phyloP scores from a whole-genome alignment of 2,888 invertebrate genomes.

The Aporophyla lueneburgensis region DNA sequence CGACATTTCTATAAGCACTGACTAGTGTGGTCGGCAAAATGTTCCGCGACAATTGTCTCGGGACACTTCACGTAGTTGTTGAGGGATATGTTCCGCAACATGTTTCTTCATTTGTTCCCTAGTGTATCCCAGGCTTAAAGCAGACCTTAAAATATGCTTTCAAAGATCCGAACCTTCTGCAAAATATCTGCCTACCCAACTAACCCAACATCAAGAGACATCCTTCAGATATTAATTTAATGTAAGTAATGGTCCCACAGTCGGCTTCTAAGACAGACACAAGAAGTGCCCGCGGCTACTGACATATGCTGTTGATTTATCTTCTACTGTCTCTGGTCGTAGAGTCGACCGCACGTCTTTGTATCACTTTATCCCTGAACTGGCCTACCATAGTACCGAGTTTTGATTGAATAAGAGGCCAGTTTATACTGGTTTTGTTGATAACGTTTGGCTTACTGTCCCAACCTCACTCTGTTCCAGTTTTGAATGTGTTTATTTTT shows the following conservation, averaged over 20 bases:
- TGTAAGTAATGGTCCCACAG: constrained; percentile 75
- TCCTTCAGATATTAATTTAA: constrained; percentile 84
- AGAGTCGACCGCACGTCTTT: neutral
- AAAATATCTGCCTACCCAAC: neutral
- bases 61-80: too few species aligned
- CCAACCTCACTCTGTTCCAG: constrained; percentile 44
- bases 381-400: neutral
- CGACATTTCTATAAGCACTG: too few species aligned
- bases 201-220: constrained; percentile 59
- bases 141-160: too few species aligned
- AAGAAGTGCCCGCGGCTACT: constrained; percentile 73
- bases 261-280: constrained; percentile 71
- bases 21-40: too few species aligned
- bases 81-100: too few species aligned
- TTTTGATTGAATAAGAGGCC: neutral
- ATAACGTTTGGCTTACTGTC: neutral
- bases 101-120: too few species aligned
- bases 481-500: constrained; percentile 60
- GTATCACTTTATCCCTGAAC: too few species aligned
- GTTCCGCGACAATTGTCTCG: too few species aligned
- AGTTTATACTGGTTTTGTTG: neutral
- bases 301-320: constrained; percentile 73
- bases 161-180: constrained; percentile 39
- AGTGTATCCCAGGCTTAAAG: too few species aligned
- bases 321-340: constrained; percentile 55